Evolutionary conservation across 2,888 invertebrate species (phyloP).

Genomic region (Linnaemya vulpina): DNA sequence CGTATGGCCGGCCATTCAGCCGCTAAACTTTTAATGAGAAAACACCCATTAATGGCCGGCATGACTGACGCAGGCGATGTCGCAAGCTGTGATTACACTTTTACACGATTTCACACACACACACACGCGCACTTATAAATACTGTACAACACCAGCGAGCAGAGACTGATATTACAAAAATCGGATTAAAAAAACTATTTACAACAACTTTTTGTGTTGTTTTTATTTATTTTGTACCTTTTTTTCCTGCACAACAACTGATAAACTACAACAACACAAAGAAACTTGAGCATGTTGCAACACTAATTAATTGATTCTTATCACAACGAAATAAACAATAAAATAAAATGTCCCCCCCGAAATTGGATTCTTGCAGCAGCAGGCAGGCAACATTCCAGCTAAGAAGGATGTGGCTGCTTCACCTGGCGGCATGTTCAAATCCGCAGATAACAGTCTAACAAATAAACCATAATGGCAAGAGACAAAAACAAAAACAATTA

Average conservation of each 20-base stretch:
- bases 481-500: conserved; percentile 29
- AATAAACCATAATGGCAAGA: conserved; percentile 50
- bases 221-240: conserved; percentile 1
- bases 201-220: background rate
- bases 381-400: background rate
- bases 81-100: conserved; percentile 70
- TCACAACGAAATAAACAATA: conserved; percentile 42
- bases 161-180: conserved; percentile 38
- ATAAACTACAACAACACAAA: conserved; percentile 41
- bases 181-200: conserved; percentile 47
- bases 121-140: conserved; percentile 10
- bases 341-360: conserved; percentile 46
- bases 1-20: background rate
- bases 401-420: conserved; percentile 33
- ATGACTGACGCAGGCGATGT: conserved; percentile 35
- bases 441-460: conserved; percentile 40
- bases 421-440: conserved; percentile 57
- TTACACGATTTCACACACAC: conserved; percentile 52
- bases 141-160: background rate
- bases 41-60: conserved; percentile 69
- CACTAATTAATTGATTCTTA: conserved; percentile 72
- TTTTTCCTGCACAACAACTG: conserved; percentile 8
- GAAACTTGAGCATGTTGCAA: conserved; percentile 55
- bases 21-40: conserved; percentile 65
- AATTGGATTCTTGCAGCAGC: conserved; percentile 14